Conservation (phyloP, 2,888 invertebrate genomes). For the Luperina nickerlii region DNA sequence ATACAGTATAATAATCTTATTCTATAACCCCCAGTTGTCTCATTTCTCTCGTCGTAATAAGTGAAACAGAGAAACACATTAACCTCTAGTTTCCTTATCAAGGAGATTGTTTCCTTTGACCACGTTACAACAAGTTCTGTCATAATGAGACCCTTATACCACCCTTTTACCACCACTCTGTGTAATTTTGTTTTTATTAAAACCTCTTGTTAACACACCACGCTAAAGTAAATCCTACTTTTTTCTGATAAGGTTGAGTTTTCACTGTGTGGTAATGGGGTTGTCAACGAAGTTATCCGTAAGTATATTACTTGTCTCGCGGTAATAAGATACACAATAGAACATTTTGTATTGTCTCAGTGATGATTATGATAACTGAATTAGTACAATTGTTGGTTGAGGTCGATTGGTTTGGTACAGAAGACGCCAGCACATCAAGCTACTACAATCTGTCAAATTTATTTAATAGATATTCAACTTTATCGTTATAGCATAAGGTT, state of each 20-base stretch:
- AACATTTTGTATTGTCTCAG: conserved; percentile 26
- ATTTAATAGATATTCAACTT: too few species aligned
- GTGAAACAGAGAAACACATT: conserved; percentile 26
- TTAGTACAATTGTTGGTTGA: conserved; percentile 31
- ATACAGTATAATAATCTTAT: conserved; percentile 3
- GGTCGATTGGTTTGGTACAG: not conserved
- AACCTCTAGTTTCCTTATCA: conserved; percentile 48
- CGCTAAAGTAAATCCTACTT: not conserved
- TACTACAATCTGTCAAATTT: too few species aligned
- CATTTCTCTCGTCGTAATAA: conserved; percentile 24
- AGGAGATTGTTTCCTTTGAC: conserved; percentile 42
- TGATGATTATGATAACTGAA: conserved; percentile 41
- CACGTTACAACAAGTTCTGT: conserved; percentile 48
- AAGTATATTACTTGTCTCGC: conserved; percentile 39
- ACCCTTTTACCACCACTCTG: conserved; percentile 38
- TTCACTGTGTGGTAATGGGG: not conserved
- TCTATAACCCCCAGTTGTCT: conserved; percentile 7
- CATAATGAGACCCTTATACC: conserved; percentile 53
- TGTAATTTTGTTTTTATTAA: conserved; percentile 65
- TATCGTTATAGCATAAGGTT: too few species aligned
- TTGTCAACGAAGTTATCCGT: conserved; percentile 41
- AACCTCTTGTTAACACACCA: conserved; percentile 21
- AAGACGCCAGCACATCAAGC: too few species aligned
- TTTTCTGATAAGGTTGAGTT: not conserved
- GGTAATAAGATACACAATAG: conserved; percentile 51